A percentile compares a stretch with the other conserved stretches of the same genome.
These are phyloP conservation scores for Drosophila stalkeri DNA, from an alignment of 2,888 invertebrate genomes.

Conservation along the genomic window DNA sequence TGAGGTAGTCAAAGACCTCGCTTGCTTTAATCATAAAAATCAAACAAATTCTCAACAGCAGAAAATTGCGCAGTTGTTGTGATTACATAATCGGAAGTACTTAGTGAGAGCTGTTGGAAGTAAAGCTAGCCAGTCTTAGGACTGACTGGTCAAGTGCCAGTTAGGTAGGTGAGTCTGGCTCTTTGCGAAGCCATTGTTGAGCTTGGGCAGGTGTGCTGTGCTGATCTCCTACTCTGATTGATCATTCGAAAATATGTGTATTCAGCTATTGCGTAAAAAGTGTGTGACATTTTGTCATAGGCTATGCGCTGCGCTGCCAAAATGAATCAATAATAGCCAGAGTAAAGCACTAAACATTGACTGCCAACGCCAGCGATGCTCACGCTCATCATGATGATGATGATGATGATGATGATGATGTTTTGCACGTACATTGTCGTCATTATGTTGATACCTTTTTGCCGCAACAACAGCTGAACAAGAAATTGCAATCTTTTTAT, in stretches of 20 bases:
- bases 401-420: slow-evolving; percentile 40
- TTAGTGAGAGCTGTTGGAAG: slow-evolving; percentile 4
- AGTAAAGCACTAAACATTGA: slow-evolving; percentile 57
- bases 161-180: slow-evolving; percentile 34
- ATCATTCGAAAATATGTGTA: background rate
- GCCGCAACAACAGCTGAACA: slow-evolving; percentile 68
- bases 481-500: slow-evolving; percentile 80
- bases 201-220: slow-evolving; percentile 25
- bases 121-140: slow-evolving; percentile 9
- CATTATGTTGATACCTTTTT: slow-evolving; percentile 73
- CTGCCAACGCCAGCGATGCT: slow-evolving; percentile 50
- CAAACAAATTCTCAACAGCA: slow-evolving; percentile 39
- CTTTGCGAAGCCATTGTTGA: slow-evolving; percentile 1
- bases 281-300: slow-evolving; percentile 54
- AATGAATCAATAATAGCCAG: slow-evolving; percentile 72
- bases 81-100: slow-evolving; percentile 61
- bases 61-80: slow-evolving; percentile 71
- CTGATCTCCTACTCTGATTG: background rate
- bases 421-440: slow-evolving; percentile 56
- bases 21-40: slow-evolving; percentile 16
- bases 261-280: slow-evolving; percentile 55
- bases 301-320: slow-evolving; percentile 50
- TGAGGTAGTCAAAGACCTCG: slow-evolving; percentile 11
- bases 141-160: slow-evolving; percentile 17
- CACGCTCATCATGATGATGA: slow-evolving; percentile 20